phyloP scores from a whole-genome alignment of 2,888 invertebrate genomes.

The Fragum fragum region DNA sequence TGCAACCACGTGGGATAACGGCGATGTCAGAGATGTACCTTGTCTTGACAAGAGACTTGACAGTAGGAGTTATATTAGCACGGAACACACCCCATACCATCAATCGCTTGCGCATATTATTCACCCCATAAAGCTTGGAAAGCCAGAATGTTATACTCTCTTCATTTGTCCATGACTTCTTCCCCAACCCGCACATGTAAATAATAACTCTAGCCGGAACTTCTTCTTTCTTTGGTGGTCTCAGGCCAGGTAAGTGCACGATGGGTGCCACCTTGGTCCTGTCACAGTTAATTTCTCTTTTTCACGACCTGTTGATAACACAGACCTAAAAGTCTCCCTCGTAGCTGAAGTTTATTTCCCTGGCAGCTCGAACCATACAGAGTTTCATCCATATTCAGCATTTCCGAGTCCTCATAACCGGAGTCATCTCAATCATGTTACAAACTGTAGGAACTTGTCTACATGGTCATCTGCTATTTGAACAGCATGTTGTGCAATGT shows the following conservation, averaged over 20 bases:
- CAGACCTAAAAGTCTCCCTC: neutral
- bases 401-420: neutral
- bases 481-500: slow-evolving; percentile 19
- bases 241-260: slow-evolving; percentile 30
- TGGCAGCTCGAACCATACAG: slow-evolving; percentile 8
- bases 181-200: no score
- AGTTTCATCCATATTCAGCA: slow-evolving; percentile 44
- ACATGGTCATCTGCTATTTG: slow-evolving; percentile 13
- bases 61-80: slow-evolving; percentile 12
- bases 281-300: slow-evolving; percentile 21
- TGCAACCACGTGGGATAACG: slow-evolving; percentile 4
- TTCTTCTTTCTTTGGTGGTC: slow-evolving; percentile 18
- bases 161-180: neutral
- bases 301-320: slow-evolving; percentile 23
- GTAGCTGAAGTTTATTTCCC: neutral
- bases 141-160: neutral
- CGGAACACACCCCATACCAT: slow-evolving; percentile 40
- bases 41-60: slow-evolving; percentile 8
- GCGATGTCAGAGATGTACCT: slow-evolving; percentile 6
- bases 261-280: slow-evolving; percentile 39
- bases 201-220: neutral
- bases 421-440: neutral
- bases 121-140: neutral
- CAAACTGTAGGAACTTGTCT: slow-evolving; percentile 24
- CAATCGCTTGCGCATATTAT: neutral